Base-by-base conservation (phyloP, 2,888 invertebrate species). In the Steromphala cineraria region DNA sequence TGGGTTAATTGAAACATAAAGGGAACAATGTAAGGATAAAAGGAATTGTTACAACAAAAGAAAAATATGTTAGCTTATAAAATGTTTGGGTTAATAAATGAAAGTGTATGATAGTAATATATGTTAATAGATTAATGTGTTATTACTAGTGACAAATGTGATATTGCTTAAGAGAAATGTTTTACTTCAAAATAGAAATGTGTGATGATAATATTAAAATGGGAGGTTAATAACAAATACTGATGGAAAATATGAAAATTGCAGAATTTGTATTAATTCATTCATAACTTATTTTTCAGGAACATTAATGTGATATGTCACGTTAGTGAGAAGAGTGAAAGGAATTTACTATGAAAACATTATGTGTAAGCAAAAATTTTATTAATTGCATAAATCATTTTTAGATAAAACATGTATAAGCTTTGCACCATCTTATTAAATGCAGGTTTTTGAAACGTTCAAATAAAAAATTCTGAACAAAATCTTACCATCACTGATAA, bases 401-500 rank as follows among this genome's bases (percentile, higher is more conserved):
- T 52, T 10, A 15, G n/a, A 24, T 1, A 5, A n/a, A 0, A 55
- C 17, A 19, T 28, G 0, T 2, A 8, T 24, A 55, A 31, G 17
- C 8, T 55, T 21, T 17, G 17, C 3, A 53, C 13, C 13, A 19
- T 0, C 15, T 19, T 46, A 40, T 15, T n/a, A 52, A 4, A 24
- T 79, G 19, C 15, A 24, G 0, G 24, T 28, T 36, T 24, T 40
- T 28, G 10, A 53, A 40, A 10, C 31, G 2, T 78, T 52, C 4
- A 21, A 8, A 31, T 19, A 24, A 46, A 10, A 56, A 28, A 31
- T 21, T 53, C 0, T 28, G 55, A n/a, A 24, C 36, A 36, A 31
- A 28, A 40, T 87, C 91, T 75, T 85, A 91, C 91, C 90, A 81
- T 91, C 91, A 81, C 89, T 90, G 40, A 91, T 88, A 46, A 91